Base-by-base conservation (phyloP, 2,113 vertebrate genomes). In the Myodes glareolus region DNA sequence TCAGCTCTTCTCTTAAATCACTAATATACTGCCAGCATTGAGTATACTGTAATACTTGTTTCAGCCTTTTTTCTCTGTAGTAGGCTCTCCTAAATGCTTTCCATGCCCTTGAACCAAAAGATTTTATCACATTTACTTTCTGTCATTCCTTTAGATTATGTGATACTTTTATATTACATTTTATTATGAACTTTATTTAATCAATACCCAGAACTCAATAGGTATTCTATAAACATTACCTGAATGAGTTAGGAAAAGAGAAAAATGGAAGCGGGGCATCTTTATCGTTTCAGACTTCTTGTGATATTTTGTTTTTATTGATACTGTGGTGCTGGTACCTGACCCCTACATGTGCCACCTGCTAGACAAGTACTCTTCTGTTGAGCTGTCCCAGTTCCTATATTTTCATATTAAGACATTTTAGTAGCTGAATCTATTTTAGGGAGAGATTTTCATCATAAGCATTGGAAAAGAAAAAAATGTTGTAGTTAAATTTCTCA, bases 401-500 rank as follows among this genome's bases (percentile, higher is more conserved):
- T 82, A 75, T 88, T 93, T 97, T 93, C 29, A 84, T 94, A 85
- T 84, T 90, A 85, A 96, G 88, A 85, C 17, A 91, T 88, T 81
- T 94, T 82, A 86, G 13, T 76, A 87, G 39, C 84, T 92, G 52
- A 97, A 75, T 2, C 81, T 11, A 77, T 90, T 97, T 96, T 90
- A 45, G 72, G 7, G 85, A 65, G 39, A 92, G 77, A 94, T 78
- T 97, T 96, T 58, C 82, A 5, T 96, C 42, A 88, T 47, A 91
- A 88, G 27, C 45, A 91, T 16, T 95, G 87, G 93, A 96, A 96
- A 84, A 86, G 55, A 58, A 88, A 97, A 91, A 31, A 29, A 58
- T 90, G n/a, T 70, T 95, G 61, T 78, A 84, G 82, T 94, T 96
- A 94, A 90, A 8, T 95, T 94, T 84, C 93, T 27, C 95, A 73